Evolutionary conservation across 2,888 invertebrate species (phyloP), one percentile per base, ranked within the genome.

Genomic region (Cataglyphis altisquamis): DNA sequence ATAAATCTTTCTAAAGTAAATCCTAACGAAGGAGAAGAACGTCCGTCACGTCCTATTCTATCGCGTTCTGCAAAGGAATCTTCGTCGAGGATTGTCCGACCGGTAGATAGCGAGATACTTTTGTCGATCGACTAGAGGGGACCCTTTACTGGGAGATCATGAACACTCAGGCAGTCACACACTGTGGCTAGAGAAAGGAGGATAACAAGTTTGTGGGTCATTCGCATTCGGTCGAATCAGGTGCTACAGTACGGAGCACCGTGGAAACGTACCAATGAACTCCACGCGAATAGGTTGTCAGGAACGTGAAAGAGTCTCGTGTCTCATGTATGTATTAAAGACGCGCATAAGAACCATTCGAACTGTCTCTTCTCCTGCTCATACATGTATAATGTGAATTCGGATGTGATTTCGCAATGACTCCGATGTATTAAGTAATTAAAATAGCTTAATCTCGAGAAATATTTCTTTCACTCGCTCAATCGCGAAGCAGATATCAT

Each of bases 91-190:
- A 73, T 45, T 72, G 18, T 73, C 48, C 29, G 25, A 45, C 41
- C 67, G 25, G 21, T 29, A 18, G 21, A 63, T 62, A 57, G 92
- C 93, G 92, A 94, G 92, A 93, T 93, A 94, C 93, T 93, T 94
- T 93, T 93, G 93, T 93, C 93, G 94, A 93, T 93, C 93, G 91
- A 93, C 92, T 93, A 93, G 93, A 93, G 93, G 91, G 92, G 92
- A 90, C 92, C 87, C 87, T 90, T 77, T 66, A 92, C 86, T 86
- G 86, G 93, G 93, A 75, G 77, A 91, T 41, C 91, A 94, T 89
- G 85, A 89, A 8, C 41, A 57, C 3, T 15, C 25, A 90, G 89
- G 72, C 84, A 88, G 89, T 88, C 36, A 48, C 8, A 48, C n/a
- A 32, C 5, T 63, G 25, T 60, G 66, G 21, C 60, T 57, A 66